phyloP scores from a whole-genome alignment of 2,888 invertebrate species.

The Ommatoiulus sabulosus region DNA sequence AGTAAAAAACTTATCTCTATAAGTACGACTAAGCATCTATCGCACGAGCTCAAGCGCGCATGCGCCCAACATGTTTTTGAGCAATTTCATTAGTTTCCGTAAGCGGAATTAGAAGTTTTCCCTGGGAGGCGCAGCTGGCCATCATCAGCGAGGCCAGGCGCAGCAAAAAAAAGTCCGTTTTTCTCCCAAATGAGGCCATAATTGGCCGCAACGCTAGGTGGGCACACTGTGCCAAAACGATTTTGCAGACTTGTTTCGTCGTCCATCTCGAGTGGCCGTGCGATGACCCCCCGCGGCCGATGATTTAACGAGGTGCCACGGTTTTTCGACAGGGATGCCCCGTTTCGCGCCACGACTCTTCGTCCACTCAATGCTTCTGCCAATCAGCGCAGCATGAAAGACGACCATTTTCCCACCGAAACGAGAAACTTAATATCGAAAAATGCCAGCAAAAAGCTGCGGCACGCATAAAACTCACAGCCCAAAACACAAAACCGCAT shows the following conservation, averaged over 20 bases:
- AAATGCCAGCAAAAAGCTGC: background rate
- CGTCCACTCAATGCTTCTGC: constrained; percentile 11
- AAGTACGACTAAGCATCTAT: too few species aligned
- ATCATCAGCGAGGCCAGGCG: background rate
- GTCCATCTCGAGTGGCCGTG: background rate
- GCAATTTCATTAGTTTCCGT: background rate
- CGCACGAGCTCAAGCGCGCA: too few species aligned
- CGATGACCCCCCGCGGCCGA: constrained; percentile 20
- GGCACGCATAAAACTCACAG: too few species aligned
- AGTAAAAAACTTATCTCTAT: too few species aligned
- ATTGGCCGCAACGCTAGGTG: background rate
- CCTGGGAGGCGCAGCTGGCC: background rate
- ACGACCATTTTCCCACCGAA: constrained; percentile 41
- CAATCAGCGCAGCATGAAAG: constrained; percentile 32
- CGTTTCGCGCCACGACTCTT: background rate
- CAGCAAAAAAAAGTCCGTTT: background rate
- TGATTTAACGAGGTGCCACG: constrained; percentile 47
- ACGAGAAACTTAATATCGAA: constrained; percentile 4
- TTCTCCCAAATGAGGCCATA: constrained; percentile 10
- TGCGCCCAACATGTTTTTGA: too few species aligned
- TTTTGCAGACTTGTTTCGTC: constrained; percentile 2
- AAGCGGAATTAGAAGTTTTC: background rate
- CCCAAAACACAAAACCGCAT: too few species aligned
- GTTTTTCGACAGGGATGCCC: constrained; percentile 44
- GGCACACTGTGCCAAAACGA: constrained; percentile 8